These are phyloP conservation scores for Chaetorhynchus papuensis DNA, from an alignment of 2,113 vertebrate species.

Conservation along the genomic window DNA sequence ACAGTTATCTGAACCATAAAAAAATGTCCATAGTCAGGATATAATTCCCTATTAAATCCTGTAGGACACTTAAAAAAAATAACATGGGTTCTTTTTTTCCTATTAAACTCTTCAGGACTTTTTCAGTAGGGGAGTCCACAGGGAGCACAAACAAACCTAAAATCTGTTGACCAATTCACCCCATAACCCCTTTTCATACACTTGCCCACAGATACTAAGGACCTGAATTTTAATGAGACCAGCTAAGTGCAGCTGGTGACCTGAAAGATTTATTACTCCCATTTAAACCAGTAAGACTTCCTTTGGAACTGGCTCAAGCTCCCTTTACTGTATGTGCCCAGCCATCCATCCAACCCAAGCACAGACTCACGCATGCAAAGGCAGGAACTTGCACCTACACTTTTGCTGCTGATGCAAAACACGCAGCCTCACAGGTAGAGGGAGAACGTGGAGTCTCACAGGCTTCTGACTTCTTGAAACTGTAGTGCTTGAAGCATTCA, in stretches of 20 bases:
- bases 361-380: background rate
- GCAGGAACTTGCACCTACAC: background rate
- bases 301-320: background rate
- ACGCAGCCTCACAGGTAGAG: background rate
- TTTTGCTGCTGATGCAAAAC: background rate
- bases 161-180: conserved; percentile 51
- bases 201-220: conserved; percentile 26
- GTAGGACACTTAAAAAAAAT: background rate
- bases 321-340: background rate
- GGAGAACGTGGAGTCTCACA: background rate
- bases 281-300: conserved; percentile 56
- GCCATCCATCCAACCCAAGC: background rate
- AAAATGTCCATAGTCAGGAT: conserved; percentile 31
- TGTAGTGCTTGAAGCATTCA: background rate
- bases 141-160: conserved; percentile 35
- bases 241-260: conserved; percentile 49
- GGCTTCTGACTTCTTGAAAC: background rate
- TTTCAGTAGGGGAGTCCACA: conserved; percentile 9
- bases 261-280: conserved; percentile 44
- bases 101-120: conserved; percentile 9
- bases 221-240: conserved; percentile 48
- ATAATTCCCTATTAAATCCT: conserved; percentile 57
- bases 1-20: conserved; percentile 63
- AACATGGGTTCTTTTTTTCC: conserved; percentile 13
- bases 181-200: conserved; percentile 12